Percentiles rank a stretch among this genome's conserved stretches.
phyloP scores from a whole-genome alignment of 2,888 invertebrate species.

The Drosophila yooni region DNA sequence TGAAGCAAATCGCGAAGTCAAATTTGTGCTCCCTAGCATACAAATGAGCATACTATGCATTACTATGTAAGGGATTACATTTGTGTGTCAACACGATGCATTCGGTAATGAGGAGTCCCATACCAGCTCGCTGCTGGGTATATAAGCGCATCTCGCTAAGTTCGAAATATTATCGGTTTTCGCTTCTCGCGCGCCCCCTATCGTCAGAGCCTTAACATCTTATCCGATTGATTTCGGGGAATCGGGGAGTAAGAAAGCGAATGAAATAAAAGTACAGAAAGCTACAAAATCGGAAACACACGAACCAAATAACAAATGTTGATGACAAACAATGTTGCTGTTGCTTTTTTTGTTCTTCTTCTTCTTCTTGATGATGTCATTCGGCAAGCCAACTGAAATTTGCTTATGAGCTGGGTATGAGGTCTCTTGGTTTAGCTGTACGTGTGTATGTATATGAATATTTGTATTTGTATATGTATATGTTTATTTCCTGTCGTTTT shows the following conservation, averaged over 20 bases:
- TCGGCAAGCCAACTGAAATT: constrained; percentile 34
- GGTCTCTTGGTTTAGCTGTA: constrained; percentile 14
- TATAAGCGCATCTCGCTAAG: background rate
- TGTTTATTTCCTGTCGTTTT: constrained; percentile 52
- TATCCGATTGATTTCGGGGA: background rate
- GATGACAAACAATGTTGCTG: constrained; percentile 12
- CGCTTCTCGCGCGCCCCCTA: background rate
- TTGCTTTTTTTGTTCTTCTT: background rate
- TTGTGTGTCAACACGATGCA: background rate
- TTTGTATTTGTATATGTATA: constrained; percentile 8
- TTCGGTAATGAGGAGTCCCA: background rate
- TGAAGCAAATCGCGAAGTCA: background rate
- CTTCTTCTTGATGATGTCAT: constrained; percentile 47
- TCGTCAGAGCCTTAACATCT: too few species aligned
- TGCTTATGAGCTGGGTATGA: constrained; percentile 42
- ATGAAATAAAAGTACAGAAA: constrained; percentile 22
- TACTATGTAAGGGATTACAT: background rate
- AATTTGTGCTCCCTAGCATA: background rate
- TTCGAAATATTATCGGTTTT: background rate
- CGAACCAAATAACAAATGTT: background rate
- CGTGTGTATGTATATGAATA: constrained; percentile 17
- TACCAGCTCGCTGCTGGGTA: background rate
- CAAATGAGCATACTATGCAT: background rate
- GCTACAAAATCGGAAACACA: constrained; percentile 23
- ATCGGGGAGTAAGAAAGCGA: background rate